Conservation (phyloP, 2,888 invertebrate species). For the Dendrolimus pini region DNA sequence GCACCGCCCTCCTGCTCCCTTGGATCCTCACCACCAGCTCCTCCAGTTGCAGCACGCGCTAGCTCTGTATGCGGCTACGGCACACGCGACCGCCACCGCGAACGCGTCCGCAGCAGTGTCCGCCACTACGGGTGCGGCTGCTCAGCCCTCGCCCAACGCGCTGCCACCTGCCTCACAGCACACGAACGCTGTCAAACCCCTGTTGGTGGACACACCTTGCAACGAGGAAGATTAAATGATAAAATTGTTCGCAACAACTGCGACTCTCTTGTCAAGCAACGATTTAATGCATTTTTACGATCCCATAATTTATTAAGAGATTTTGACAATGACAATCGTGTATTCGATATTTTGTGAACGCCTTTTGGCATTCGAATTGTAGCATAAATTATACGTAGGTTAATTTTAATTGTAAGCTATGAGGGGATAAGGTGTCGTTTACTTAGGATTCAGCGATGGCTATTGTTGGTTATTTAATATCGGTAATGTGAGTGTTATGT, state of each 20-base stretch:
- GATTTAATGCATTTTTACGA: constrained; percentile 24
- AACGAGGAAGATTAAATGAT: constrained; percentile 58
- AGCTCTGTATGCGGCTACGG: constrained; percentile 65
- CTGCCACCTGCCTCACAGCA: constrained; percentile 44
- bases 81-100: constrained; percentile 61
- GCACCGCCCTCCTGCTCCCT: constrained; percentile 64
- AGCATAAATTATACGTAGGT: constrained; percentile 57
- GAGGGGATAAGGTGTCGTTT: constrained; percentile 65
- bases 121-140: constrained; percentile 30
- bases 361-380: constrained; percentile 59
- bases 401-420: constrained; percentile 50
- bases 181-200: constrained; percentile 50
- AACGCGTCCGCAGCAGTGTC: constrained; percentile 41
- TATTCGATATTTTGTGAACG: constrained; percentile 50
- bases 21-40: constrained; percentile 67
- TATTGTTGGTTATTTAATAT: constrained; percentile 62
- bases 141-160: constrained; percentile 45
- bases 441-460: constrained; percentile 57
- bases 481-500: constrained; percentile 55
- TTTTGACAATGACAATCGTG: constrained; percentile 35
- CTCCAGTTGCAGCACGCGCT: constrained; percentile 68
- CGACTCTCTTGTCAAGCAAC: constrained; percentile 10
- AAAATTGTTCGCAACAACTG: constrained; percentile 1
- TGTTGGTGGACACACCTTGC: constrained; percentile 64
- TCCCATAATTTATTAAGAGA: constrained; percentile 23